A percentile compares a stretch with the other conserved stretches of the same genome.
phyloP scores from a whole-genome alignment of 2,888 invertebrate genomes.

The Plagodis dolabraria region DNA sequence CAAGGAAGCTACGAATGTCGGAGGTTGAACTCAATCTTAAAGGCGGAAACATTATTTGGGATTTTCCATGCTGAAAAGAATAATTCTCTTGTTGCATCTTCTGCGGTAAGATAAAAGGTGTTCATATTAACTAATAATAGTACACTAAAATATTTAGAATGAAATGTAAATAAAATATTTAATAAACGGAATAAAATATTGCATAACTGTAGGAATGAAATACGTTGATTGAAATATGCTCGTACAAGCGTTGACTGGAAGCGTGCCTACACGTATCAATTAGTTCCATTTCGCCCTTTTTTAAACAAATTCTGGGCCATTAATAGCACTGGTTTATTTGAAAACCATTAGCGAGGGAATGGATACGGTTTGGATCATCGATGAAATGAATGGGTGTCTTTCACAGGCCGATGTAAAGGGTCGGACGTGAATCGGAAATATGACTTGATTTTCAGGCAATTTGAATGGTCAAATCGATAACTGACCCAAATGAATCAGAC shows the following conservation, averaged over 20 bases:
- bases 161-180: too few relatives aligned
- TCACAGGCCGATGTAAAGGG: constrained; percentile 55
- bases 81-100: too few relatives aligned
- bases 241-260: constrained; percentile 17
- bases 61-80: too few relatives aligned
- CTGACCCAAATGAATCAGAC: constrained; percentile 28
- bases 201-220: too few relatives aligned
- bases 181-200: too few relatives aligned
- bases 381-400: constrained; percentile 69
- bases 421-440: constrained; percentile 56
- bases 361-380: constrained; percentile 65
- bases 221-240: constrained; percentile 10
- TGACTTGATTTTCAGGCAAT: constrained; percentile 46
- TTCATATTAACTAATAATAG: too few relatives aligned
- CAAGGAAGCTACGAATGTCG: too few relatives aligned
- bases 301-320: constrained; percentile 63
- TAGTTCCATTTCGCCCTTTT: constrained; percentile 59
- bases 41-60: too few relatives aligned
- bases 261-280: constrained; percentile 51
- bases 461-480: constrained; percentile 42
- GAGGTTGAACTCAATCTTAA: too few relatives aligned
- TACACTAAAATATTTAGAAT: too few relatives aligned
- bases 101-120: too few relatives aligned
- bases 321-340: constrained; percentile 72
- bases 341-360: constrained; percentile 72